Base-by-base conservation (phyloP, 2,113 vertebrate genomes). In the Rhagologus leucostigma region DNA sequence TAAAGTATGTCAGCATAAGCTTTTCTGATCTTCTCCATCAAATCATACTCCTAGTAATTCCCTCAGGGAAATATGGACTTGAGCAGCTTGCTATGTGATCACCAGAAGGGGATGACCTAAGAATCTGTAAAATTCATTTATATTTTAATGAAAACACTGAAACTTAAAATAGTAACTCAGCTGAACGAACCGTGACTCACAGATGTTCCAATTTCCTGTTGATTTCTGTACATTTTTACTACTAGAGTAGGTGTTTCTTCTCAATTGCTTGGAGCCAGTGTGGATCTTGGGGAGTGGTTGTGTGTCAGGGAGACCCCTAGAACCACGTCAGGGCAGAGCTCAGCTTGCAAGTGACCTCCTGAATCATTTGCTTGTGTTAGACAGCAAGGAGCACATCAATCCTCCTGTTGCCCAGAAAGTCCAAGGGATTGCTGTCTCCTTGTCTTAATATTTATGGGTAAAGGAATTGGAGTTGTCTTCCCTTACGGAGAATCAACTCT, bases 141-240 rank as follows among this genome's bases (percentile, higher is more conserved):
- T 49, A 56, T 84, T 89, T 80, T 49, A 82, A 64, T 65, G 46
- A 91, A 89, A 55, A 17, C 11, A 9, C 30, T 81, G 32, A 64
- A 88, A 63, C 24, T 64, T 89, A 49, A 60, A 67, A 49, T 60
- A 73, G 7, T 18, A 90, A 46, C 19, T 74, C 42, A 41, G 4
- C 5, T 76, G 59, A 89, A 46, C 0, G 0, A 46, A 11, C 6
- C 23, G 3, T 76, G 41, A 67, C n/a, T 57, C 19, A 16, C 2
- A 49, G 12, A 42, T 4, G 10, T 82, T 81, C 59, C 27, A 27
- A 17, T 70, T 91, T 87, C 24, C 19, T 5, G 1, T 82, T 89
- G 9, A 39, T 81, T 69, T 85, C 57, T 55, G 8, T 73, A 19
- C 16, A 17, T 65, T 89, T 91, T 82, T 37, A 33, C 29, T 71